Base-by-base conservation (phyloP, 2,888 invertebrate species). In the Drosophila quinaria region DNA sequence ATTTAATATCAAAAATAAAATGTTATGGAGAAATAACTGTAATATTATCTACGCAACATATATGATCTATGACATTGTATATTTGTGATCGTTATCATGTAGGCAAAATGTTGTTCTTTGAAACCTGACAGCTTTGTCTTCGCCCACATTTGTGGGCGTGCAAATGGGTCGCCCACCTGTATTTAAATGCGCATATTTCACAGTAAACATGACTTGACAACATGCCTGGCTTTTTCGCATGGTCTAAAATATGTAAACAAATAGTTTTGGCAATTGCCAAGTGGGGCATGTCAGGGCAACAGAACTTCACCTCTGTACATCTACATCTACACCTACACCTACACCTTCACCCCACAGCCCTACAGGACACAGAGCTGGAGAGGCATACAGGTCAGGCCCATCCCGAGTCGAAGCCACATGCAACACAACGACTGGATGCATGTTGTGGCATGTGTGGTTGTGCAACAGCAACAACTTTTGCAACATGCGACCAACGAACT, bases 201-300 rank as follows among this genome's bases (percentile, higher is more conserved):
- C 83, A 87, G 90, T 72, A 81, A 90, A 90, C 89, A 90, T 90
- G 90, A 87, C 90, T 90, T 90, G 90, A 90, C 89, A 89, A 83
- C 89, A 84, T 88, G 80, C 80, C 87, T 80, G 86, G 71, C 90
- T 87, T 81, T 79, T 74, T 80, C 77, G 80, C 85, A 79, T 78
- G 85, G 81, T 84, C 85, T 87, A 90, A 56, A 89, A 86, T 90
- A 89, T 90, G 90, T 83, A 84, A 87, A 87, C 90, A 90, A 87
- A 89, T 89, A 88, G 86, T 86, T 86, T 85, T 73, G 86, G 88
- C 89, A 87, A 86, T 87, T 86, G 86, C 89, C 86, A 89, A 89
- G 85, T 89, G 89, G 89, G 87, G 74, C 85, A 89, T 87, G 80
- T 69, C 56, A 69, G 58, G 65, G 65, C 49, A 42, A 25, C 25